Conservation (phyloP, 2,113 vertebrate genomes). For the Salvelinus alpinus region DNA sequence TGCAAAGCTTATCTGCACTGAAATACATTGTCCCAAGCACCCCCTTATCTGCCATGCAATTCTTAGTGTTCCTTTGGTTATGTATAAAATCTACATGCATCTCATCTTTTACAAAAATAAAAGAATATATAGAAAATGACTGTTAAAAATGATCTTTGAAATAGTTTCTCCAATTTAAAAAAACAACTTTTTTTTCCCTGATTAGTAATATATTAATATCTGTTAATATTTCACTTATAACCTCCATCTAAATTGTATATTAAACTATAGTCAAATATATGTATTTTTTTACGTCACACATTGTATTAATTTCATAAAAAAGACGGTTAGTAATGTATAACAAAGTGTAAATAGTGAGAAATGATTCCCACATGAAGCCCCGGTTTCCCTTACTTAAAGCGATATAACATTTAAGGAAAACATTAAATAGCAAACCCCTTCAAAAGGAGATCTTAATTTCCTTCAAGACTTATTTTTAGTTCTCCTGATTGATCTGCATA, state of each 20-base stretch:
- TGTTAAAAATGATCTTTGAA: conserved; percentile 71
- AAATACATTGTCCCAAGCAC: conserved; percentile 60
- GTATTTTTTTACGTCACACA: conserved; percentile 63
- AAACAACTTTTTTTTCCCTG: conserved; percentile 39
- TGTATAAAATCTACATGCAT: conserved; percentile 76
- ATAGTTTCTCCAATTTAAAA: conserved; percentile 63
- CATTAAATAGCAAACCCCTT: conserved; percentile 63
- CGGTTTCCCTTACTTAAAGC: conserved; percentile 14
- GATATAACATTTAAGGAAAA: conserved; percentile 51
- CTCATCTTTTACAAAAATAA: conserved; percentile 80
- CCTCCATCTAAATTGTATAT: conserved; percentile 69
- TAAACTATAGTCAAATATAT: conserved; percentile 76
- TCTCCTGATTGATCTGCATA: conserved; percentile 67
- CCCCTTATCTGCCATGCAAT: conserved; percentile 68
- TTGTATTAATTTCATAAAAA: conserved; percentile 61
- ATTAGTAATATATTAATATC: conserved; percentile 76
- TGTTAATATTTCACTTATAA: conserved; percentile 67
- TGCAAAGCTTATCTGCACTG: conserved; percentile 68
- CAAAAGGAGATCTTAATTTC: conserved; percentile 58
- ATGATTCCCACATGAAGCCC: conserved; percentile 44
- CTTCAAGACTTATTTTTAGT: conserved; percentile 59
- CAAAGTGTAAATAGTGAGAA: conserved; percentile 56
- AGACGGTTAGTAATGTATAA: conserved; percentile 60
- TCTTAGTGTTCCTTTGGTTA: conserved; percentile 85
- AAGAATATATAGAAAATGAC: conserved; percentile 79